phyloP scores from a whole-genome alignment of 2,797 vertebrate species.

The Sparidentex hasta region DNA sequence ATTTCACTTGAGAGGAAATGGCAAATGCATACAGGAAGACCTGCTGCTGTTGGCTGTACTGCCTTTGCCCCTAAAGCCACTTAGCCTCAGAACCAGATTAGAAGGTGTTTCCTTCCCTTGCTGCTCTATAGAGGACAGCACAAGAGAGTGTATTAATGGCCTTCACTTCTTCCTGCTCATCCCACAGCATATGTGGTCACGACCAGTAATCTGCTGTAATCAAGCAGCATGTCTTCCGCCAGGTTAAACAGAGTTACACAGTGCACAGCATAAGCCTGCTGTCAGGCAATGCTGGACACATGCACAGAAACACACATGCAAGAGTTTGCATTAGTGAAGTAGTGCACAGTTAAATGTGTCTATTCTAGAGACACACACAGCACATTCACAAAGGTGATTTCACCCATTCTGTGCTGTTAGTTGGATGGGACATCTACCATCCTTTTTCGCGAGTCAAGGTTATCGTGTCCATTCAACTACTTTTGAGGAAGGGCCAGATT shows the following conservation, averaged over 20 bases:
- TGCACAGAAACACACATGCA: constrained; percentile 6
- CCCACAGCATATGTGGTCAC: constrained; percentile 34
- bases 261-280: constrained; percentile 13
- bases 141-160: constrained; percentile 40
- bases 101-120: constrained; percentile 40
- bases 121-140: constrained; percentile 26
- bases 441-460: no score
- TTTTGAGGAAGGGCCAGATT: no score
- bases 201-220: constrained; percentile 61
- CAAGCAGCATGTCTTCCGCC: constrained; percentile 41
- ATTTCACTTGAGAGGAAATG: no score
- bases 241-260: constrained; percentile 36
- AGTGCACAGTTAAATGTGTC: background rate
- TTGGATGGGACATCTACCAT: background rate
- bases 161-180: constrained; percentile 5
- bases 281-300: constrained; percentile 8
- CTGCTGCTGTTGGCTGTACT: constrained; percentile 34
- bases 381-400: background rate
- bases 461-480: no score
- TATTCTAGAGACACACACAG: background rate
- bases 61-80: constrained; percentile 68
- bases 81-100: constrained; percentile 79
- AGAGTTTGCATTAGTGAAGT: background rate
- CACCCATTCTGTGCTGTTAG: no score
- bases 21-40: background rate